Base-by-base conservation (phyloP, 2,113 vertebrate genomes). In the Gallinago jamesoni region DNA sequence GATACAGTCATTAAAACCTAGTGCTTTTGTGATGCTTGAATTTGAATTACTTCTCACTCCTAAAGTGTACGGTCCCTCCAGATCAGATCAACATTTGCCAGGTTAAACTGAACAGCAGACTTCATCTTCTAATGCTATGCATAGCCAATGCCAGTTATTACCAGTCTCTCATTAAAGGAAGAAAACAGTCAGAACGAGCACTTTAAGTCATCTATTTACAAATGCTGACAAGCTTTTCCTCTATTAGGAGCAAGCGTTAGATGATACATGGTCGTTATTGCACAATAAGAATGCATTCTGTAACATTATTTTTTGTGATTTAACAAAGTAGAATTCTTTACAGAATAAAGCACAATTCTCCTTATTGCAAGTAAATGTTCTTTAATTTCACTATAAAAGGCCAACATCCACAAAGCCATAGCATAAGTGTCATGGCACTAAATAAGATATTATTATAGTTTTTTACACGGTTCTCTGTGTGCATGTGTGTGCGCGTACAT, bases 31-130 rank as follows among this genome's bases (percentile, higher is more conserved):
- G 70, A 82, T 82, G 57, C 45, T 81, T 93, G 91, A 74, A 83
- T 97, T 90, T 94, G 24, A 93, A 95, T 96, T 90, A 80, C 72
- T 94, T 90, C 82, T 94, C 67, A 59, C 60, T 96, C 45, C 41
- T 91, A 33, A 83, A 80, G 80, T 63, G n/a, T 78, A 11, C 21
- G 21, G 8, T 70, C 64, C 19, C n/a, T 94, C 72, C 84, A 95
- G 81, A 95, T 94, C 78, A 95, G 84, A 95, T 94, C 75, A 86
- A 60, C 66, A 39, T 94, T 92, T 87, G 50, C 67, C 62, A 87
- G 69, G 45, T 87, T 73, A 73, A 85, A 79, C 8, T 83, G 48
- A 90, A 73, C 28, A 69, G 62, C 37, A 62, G 35, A 66, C 35
- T 79, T 91, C 72, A 84, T 53, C 41, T 57, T 83, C 67, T 66